A percentile compares a stretch with the other conserved stretches of the same genome.
phyloP scores from a whole-genome alignment of 2,113 vertebrate species.

The Cyanistes caeruleus region DNA sequence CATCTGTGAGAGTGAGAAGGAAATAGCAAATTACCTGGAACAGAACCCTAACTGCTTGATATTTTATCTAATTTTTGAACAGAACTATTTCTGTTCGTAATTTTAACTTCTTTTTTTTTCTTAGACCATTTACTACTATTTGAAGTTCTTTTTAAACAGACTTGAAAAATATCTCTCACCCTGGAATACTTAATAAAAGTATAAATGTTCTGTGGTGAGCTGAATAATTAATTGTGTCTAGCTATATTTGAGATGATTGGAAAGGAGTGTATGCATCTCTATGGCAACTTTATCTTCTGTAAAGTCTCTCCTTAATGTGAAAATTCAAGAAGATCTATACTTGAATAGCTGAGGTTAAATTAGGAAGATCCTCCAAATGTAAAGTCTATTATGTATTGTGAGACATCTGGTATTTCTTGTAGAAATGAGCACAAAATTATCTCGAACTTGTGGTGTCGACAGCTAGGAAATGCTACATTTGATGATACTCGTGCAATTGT shows the following conservation, averaged over 20 bases:
- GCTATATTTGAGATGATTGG: constrained; percentile 29
- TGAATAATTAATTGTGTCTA: constrained; percentile 67
- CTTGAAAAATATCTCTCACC: constrained; percentile 26
- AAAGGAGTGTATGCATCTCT: constrained; percentile 31
- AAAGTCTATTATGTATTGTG: not conserved
- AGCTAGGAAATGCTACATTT: not conserved
- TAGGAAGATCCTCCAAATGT: not conserved
- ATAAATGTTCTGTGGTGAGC: constrained; percentile 28
- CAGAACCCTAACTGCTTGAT: not conserved
- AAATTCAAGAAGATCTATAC: constrained; percentile 19
- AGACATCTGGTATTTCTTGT: not conserved
- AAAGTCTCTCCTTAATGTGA: constrained; percentile 15
- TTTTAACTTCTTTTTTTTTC: not conserved
- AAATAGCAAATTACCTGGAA: not conserved
- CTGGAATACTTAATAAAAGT: constrained; percentile 43
- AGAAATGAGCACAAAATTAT: not conserved
- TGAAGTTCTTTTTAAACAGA: not conserved
- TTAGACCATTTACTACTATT: not conserved
- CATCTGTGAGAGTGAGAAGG: not conserved
- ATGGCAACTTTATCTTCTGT: constrained; percentile 51
- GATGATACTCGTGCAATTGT: not conserved
- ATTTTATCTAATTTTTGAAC: constrained; percentile 13
- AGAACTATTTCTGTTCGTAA: constrained; percentile 1
- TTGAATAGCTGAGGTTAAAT: constrained; percentile 8
- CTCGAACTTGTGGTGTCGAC: not conserved